Evolutionary conservation across 2,888 invertebrate species (phyloP).

Genomic region (Crioceris asparagi): DNA sequence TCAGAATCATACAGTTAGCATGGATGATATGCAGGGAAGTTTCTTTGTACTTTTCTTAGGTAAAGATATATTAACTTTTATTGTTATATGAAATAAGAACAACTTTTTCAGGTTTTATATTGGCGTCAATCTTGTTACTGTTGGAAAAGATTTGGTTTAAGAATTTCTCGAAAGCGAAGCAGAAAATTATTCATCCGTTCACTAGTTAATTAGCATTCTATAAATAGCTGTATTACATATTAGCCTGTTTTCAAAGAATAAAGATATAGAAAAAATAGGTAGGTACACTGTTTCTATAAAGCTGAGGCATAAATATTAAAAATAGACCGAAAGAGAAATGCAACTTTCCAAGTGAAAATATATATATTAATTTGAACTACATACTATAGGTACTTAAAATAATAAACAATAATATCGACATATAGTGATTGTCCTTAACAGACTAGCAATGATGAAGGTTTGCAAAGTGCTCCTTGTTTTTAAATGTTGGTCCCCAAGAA

Average conservation of each 20-base stretch:
- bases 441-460: conserved; percentile 53
- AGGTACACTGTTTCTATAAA: no score
- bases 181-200: conserved; percentile 43
- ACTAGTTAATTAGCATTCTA: conserved; percentile 22
- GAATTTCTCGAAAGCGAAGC: conserved; percentile 35
- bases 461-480: conserved; percentile 61
- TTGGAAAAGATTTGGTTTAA: conserved; percentile 41
- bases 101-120: conserved; percentile 40
- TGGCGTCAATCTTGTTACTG: conserved; percentile 38
- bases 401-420: no score
- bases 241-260: no score
- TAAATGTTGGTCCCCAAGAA: conserved; percentile 63
- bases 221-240: no score
- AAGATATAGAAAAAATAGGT: no score
- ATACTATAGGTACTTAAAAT: no score
- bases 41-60: conserved; percentile 77
- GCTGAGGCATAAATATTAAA: no score
- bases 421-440: not conserved
- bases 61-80: no score
- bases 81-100: no score
- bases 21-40: conserved; percentile 87
- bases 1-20: conserved; percentile 79
- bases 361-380: no score
- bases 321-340: no score
- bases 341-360: no score